Percentiles rank a stretch among this genome's conserved stretches.
These are phyloP conservation scores for Steatocranus sp. DNA, from an alignment of 2,797 vertebrate genomes.

Conservation along the genomic window DNA sequence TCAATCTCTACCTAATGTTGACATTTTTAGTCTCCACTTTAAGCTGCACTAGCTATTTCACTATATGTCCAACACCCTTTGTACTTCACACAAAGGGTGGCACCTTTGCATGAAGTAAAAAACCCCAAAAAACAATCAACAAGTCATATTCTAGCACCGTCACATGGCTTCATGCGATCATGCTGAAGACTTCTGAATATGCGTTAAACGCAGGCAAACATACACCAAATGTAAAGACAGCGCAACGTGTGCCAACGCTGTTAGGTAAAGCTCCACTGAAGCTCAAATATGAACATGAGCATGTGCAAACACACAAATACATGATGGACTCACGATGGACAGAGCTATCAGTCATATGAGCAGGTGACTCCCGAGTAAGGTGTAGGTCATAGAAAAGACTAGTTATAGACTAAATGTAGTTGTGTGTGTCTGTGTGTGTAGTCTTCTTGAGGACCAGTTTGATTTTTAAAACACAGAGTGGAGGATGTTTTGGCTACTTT, in stretches of 20 bases:
- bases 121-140: not conserved
- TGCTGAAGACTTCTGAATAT: not conserved
- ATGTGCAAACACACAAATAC: not conserved
- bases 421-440: not conserved
- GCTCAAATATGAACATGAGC: not conserved
- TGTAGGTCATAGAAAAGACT: not conserved
- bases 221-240: not conserved
- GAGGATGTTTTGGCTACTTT: not conserved
- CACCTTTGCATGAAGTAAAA: not conserved
- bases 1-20: not conserved
- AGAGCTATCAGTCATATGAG: not conserved
- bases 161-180: not conserved
- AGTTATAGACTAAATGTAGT: not conserved
- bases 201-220: not conserved
- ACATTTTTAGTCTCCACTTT: not conserved
- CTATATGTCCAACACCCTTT: not conserved
- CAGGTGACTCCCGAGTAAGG: slow-evolving; percentile 7
- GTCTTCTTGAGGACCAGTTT: not conserved
- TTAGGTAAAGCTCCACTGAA: not conserved
- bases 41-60: not conserved
- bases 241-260: not conserved
- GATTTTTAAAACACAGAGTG: not conserved
- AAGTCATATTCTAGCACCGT: not conserved
- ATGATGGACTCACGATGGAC: not conserved
- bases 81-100: not conserved